Conservation (phyloP, 2,888 invertebrate species). For the Lochmaea crataegi region DNA sequence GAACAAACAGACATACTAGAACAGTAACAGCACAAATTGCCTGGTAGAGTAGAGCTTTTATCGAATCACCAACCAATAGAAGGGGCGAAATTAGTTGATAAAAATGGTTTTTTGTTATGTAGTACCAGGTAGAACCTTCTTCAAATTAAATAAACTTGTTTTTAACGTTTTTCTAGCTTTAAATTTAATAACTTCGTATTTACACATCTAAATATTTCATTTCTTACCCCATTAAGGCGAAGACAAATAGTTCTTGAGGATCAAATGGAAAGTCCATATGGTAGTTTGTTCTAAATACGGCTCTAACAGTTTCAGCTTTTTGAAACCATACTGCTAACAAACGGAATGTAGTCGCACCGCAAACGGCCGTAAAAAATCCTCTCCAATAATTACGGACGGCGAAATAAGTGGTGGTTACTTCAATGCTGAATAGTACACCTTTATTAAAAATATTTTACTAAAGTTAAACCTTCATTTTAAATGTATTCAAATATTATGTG, state of each 20-base stretch:
- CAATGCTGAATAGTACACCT: conserved; percentile 98
- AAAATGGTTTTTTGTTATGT: too few relatives aligned
- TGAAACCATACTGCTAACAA: conserved; percentile 95
- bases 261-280: conserved; percentile 97
- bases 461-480: conserved; percentile 65
- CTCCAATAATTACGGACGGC: conserved; percentile 99
- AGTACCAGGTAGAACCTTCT: too few relatives aligned
- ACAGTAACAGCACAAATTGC: too few relatives aligned
- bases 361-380: conserved; percentile 97
- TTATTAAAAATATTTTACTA: conserved; percentile 76
- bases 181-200: not conserved
- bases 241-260: conserved; percentile 95
- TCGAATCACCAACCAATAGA: too few relatives aligned
- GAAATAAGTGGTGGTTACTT: conserved; percentile 99
- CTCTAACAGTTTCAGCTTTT: conserved; percentile 92
- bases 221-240: conserved; percentile 88
- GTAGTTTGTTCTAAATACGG: conserved; percentile 92
- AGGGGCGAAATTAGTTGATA: too few relatives aligned
- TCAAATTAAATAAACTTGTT: too few relatives aligned
- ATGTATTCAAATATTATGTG: too few relatives aligned
- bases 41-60: too few relatives aligned
- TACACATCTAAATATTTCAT: not conserved
- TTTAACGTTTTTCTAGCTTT: not conserved
- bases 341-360: conserved; percentile 95
- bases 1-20: too few relatives aligned